Evolutionary conservation across 2,113 vertebrate species (phyloP), one percentile per base, ranked within the genome.

Genomic region (Labrus mixtus): DNA sequence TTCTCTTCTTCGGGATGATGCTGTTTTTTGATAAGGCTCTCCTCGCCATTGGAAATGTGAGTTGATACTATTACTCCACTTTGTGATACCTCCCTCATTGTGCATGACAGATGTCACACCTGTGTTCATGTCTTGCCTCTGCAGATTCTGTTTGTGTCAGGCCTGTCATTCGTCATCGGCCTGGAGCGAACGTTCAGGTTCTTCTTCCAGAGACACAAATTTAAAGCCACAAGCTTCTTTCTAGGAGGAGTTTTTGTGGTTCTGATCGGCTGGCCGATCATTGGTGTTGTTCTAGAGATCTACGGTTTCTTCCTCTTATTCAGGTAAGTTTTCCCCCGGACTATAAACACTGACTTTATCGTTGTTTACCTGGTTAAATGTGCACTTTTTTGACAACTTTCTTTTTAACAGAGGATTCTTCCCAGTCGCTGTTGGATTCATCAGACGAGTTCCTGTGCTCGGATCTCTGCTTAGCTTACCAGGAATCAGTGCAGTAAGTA

Each of bases 11-110:
- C 89, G 98, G 98, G 78, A 99, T 99, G 97, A 96, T 99, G 87
- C 96, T 99, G 65, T 99, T 99, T 93, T 99, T 99, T 87, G 98
- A 99, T 90, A 99, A 99, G 95, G 98, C 97, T 72, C 96, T 99
- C 63, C 92, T 99, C 83, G 98, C 98, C 81, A 98, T 99, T 86
- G 98, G 97, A 95, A 99, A 99, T 76, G 98, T 99, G 91, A 98
- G 98, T 90, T 20, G 22, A 41, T 0, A 4, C 20, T 16, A 0
- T 17, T 10, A 13, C 16, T 25, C 8, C 23, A 20, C 22, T 11
- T 43, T 19, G 4, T 12, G 43, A 33, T 9, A 11, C 33, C 8
- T 51, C 7, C 6, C 19, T 33, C 0, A 3, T n/a, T 3, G 15
- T 10, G 25, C 13, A 37, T 50, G 22, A 57, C 20, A n/a, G 0